phyloP scores from a whole-genome alignment of 2,797 vertebrate genomes.

The Ceryle rudis region DNA sequence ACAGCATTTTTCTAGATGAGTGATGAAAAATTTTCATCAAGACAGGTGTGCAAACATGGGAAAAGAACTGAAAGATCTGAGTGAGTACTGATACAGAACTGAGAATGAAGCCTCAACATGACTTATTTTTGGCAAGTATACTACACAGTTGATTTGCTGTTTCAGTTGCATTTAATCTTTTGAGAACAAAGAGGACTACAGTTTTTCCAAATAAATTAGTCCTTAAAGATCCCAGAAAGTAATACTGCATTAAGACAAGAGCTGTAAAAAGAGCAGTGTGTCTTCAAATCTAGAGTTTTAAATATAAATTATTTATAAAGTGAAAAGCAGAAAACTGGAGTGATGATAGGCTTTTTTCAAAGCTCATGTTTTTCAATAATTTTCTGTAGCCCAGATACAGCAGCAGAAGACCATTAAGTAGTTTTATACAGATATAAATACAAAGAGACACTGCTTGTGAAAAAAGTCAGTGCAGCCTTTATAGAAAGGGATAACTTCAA shows the following conservation, averaged over 20 bases:
- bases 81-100: not conserved
- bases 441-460: not conserved
- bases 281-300: not conserved
- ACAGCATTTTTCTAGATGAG: not conserved
- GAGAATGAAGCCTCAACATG: not conserved
- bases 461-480: not conserved
- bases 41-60: not conserved
- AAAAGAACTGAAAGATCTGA: not conserved
- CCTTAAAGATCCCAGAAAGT: not conserved
- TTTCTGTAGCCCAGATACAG: not conserved
- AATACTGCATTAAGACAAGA: not conserved
- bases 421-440: not conserved
- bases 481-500: not conserved
- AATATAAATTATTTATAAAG: not conserved
- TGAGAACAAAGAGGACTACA: not conserved
- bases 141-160: not conserved
- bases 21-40: not conserved
- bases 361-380: not conserved
- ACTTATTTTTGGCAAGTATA: not conserved
- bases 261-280: not conserved
- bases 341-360: rapidly evolving
- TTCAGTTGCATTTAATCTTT: not conserved
- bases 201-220: not conserved
- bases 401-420: not conserved
- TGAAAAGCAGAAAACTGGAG: not conserved